Percentiles rank a stretch among this genome's conserved stretches.
Conservation (phyloP, 2,888 invertebrate genomes). For the Synergus laeviventris region DNA sequence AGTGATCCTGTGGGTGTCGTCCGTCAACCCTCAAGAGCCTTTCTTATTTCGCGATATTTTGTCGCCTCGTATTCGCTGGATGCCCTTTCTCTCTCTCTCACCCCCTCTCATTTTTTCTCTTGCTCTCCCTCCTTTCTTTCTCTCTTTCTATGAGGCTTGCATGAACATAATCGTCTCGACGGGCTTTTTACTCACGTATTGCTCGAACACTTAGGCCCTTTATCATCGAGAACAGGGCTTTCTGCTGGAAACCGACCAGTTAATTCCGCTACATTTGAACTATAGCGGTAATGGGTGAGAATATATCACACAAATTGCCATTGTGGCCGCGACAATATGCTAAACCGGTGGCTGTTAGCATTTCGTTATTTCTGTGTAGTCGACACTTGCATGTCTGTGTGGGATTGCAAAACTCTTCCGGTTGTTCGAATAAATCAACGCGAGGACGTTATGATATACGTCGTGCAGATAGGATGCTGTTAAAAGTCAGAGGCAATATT, state of each 20-base stretch:
- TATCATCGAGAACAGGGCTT: conserved; percentile 50
- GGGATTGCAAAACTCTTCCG: conserved; percentile 35
- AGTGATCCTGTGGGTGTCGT: conserved; percentile 75
- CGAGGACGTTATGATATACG: conserved; percentile 13
- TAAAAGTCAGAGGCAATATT: conserved; percentile 3
- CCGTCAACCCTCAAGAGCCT: conserved; percentile 65
- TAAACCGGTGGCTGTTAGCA: conserved; percentile 69
- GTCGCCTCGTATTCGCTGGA: conserved; percentile 68
- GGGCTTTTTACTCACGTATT: conserved; percentile 55
- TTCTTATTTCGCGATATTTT: conserved; percentile 73
- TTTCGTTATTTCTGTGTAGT: conserved; percentile 66
- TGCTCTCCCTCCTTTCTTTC: conserved; percentile 41
- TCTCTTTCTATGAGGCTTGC: conserved; percentile 43
- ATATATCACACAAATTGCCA: conserved; percentile 75
- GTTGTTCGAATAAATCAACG: conserved; percentile 33
- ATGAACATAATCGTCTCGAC: conserved; percentile 58
- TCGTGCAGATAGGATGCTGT: neutral
- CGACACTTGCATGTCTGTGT: conserved; percentile 27
- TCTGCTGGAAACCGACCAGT: conserved; percentile 54
- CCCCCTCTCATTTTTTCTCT: conserved; percentile 40
- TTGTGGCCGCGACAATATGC: conserved; percentile 75
- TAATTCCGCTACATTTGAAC: conserved; percentile 75
- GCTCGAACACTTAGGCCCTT: conserved; percentile 48
- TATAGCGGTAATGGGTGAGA: conserved; percentile 57
- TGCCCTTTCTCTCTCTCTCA: conserved; percentile 51